Evolutionary conservation across 1,140 invertebrate genomes (phyloP), one percentile per base, ranked within the genome.

Genomic region (Brachionus angularis): DNA sequence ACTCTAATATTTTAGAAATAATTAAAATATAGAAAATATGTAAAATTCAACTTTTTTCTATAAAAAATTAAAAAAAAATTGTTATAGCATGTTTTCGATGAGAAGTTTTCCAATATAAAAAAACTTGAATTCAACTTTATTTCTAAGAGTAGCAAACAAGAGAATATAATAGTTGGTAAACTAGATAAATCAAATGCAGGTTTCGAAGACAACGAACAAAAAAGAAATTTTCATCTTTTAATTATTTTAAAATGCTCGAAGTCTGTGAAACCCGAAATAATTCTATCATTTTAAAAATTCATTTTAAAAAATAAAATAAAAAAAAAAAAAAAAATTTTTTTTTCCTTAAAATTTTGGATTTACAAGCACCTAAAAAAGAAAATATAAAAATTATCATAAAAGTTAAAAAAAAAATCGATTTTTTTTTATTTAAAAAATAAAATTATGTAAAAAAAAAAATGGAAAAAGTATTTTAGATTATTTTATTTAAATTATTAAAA

Each of bases 161-260:
- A 14, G 4, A 14, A 14, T 27, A 12, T 12, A n/a, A 29, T n/a
- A 0, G 3, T 29, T 14, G 47, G 4, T 52, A 29, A 52, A 27
- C 27, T 1, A 29, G 53, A 58, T 39, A 58, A 58, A 58, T 23
- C 33, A 67, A 46, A 67, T 67, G 62, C 62, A 67, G 62, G 62
- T 67, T 67, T 67, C 62, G 62, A 67, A 67, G 62, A 67, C 62
- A 67, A 67, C 62, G 62, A 67, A 67, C 62, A 67, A 67, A 27
- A 7, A 47, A 10, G 47, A 31, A 18, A 27, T 33, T n/a, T 67
- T 25, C 16, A 33, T 29, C 4, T 47, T 34, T 46, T 12, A 21
- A 8, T 18, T 21, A 18, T 5, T 3, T 29, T 23, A 8, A 58
- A 58, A 58, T 58, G 53, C 53, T 67, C 62, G 62, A 67, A 67